A percentile compares a stretch with the other conserved stretches of the same genome.
phyloP scores from a whole-genome alignment of 2,888 invertebrate species.

The Agapetus fuscipes region DNA sequence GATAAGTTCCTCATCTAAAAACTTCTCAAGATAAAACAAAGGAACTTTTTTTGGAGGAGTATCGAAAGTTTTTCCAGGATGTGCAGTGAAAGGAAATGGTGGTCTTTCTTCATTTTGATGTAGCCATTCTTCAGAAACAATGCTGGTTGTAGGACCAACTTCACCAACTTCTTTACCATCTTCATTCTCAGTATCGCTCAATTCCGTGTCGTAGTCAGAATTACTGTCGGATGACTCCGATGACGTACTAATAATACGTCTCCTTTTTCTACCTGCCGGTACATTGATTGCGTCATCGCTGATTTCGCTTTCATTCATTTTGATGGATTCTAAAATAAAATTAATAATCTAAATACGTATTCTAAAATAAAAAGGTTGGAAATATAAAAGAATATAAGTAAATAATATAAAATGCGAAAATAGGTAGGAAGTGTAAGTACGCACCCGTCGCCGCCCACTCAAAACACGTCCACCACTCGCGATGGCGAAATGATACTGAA shows the following conservation, averaged over 20 bases:
- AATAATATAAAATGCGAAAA: constrained; percentile 5
- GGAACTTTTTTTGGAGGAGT: constrained; percentile 20
- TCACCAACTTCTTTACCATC: constrained; percentile 20
- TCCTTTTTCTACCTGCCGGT: constrained; percentile 19
- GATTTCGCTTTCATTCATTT: constrained; percentile 11
- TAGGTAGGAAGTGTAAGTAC: constrained; percentile 14
- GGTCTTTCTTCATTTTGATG: constrained; percentile 22
- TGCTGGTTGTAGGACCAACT: constrained; percentile 21
- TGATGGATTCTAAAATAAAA: constrained; percentile 3
- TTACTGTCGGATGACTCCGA: constrained; percentile 17
- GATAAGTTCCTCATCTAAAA: constrained; percentile 19
- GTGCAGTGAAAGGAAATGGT: constrained; percentile 22
- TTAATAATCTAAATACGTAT: constrained; percentile 1
- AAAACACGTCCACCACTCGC: constrained; percentile 14
- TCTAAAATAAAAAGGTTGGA: constrained; percentile 7
- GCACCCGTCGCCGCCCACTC: constrained; percentile 13
- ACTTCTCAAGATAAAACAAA: constrained; percentile 22
- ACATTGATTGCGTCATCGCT: constrained; percentile 18
- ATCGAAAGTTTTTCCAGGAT: constrained; percentile 22
- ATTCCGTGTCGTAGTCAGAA: constrained; percentile 20
- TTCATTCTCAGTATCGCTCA: constrained; percentile 20
- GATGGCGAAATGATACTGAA: constrained; percentile 7
- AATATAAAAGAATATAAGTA: constrained; percentile 3
- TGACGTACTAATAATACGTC: constrained; percentile 18
- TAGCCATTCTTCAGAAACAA: constrained; percentile 21